Percentiles rank a stretch among this genome's conserved stretches.
phyloP scores from a whole-genome alignment of 1,140 invertebrate species.

The Pararge aegeria region DNA sequence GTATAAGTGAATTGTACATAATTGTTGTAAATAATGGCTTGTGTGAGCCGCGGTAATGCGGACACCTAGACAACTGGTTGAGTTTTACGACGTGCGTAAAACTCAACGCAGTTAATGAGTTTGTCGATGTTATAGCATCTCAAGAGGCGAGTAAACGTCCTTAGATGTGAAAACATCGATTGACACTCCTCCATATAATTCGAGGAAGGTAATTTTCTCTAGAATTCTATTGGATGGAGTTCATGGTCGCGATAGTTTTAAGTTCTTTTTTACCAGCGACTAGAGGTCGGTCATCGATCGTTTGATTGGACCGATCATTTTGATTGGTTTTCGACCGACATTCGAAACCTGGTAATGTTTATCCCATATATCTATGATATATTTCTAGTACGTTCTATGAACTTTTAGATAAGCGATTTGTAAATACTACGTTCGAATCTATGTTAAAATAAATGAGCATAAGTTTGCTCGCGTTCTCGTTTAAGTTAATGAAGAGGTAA shows the following conservation, averaged over 20 bases:
- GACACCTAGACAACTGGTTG: constrained; percentile 50
- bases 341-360: constrained; percentile 86
- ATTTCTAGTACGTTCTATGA: constrained; percentile 96
- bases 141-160: constrained; percentile 39
- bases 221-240: constrained; percentile 68
- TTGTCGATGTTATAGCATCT: constrained; percentile 49
- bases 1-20: constrained; percentile 66
- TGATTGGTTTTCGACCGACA: constrained; percentile 32
- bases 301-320: constrained; percentile 31
- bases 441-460: constrained; percentile 17
- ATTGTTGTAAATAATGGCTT: constrained; percentile 76
- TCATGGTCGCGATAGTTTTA: constrained; percentile 56
- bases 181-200: constrained; percentile 64
- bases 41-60: constrained; percentile 74
- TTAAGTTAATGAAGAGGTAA: constrained; percentile 31
- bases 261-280: constrained; percentile 68
- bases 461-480: constrained; percentile 18
- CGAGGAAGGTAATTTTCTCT: constrained; percentile 77
- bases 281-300: constrained; percentile 47
- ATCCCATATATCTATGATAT: constrained; percentile 98
- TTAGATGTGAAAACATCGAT: constrained; percentile 29
- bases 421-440: constrained; percentile 53
- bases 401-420: constrained; percentile 79
- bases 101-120: constrained; percentile 48
- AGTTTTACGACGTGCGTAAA: constrained; percentile 59